Conservation (phyloP, 1,140 invertebrate species). For the Drosophila ercepeae region DNA sequence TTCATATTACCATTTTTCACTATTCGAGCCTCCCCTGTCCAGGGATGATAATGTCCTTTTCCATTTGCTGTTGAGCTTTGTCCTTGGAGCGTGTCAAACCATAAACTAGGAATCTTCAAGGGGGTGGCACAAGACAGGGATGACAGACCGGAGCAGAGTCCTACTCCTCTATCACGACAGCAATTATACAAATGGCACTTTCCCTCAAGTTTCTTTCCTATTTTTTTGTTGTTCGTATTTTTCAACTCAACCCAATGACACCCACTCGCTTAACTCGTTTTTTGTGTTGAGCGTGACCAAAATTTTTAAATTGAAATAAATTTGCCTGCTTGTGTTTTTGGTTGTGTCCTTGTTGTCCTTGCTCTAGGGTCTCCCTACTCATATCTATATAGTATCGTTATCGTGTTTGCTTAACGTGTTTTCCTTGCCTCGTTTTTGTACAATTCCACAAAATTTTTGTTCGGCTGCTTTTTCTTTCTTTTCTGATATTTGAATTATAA, state of each 20-base stretch:
- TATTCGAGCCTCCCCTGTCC: conserved; percentile 31
- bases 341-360: conserved; percentile 66
- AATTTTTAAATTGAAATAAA: conserved; percentile 82
- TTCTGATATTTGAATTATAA: conserved; percentile 72
- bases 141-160: conserved; percentile 6
- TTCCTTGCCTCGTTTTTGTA: conserved; percentile 61
- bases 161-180: conserved; percentile 54
- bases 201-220: conserved; percentile 2
- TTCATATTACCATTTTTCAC: conserved; percentile 28
- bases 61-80: conserved; percentile 44
- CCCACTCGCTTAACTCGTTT: conserved; percentile 58
- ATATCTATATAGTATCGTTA: conserved; percentile 76
- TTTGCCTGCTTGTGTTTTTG: conserved; percentile 52
- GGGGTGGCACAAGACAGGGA: background rate
- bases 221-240: background rate
- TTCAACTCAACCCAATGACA: background rate
- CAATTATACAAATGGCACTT: conserved; percentile 75
- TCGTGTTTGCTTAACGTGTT: conserved; percentile 81
- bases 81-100: conserved; percentile 74
- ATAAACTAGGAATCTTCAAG: conserved; percentile 53
- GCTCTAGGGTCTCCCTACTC: conserved; percentile 33
- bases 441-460: conserved; percentile 35
- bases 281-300: conserved; percentile 76
- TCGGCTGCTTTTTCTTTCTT: conserved; percentile 15
- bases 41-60: conserved; percentile 62